Percentiles rank a stretch among this genome's conserved stretches.
Evolutionary conservation across 2,888 invertebrate genomes (phyloP).

Genomic region (Phlogophora meticulosa): DNA sequence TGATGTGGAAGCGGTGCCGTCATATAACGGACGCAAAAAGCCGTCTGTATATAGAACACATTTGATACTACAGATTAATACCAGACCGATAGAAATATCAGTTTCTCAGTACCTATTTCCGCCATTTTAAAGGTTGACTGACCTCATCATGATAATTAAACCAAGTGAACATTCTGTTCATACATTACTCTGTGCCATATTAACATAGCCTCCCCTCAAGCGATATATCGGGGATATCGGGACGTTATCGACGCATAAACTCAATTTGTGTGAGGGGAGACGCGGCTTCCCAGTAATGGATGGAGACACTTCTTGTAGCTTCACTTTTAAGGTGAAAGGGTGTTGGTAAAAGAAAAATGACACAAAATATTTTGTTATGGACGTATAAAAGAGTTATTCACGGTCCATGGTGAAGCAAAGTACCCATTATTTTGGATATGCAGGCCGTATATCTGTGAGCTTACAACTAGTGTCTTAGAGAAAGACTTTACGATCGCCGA

Average conservation of each 20-base stretch:
- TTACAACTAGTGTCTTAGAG: too few species aligned
- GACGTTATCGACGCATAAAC: slow-evolving; percentile 62
- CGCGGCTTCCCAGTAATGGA: slow-evolving; percentile 49
- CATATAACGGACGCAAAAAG: too few species aligned
- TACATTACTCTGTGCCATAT: neutral
- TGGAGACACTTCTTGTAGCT: slow-evolving; percentile 34
- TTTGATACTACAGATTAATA: too few species aligned
- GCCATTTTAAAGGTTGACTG: too few species aligned
- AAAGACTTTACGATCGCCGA: too few species aligned
- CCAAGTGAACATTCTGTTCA: neutral
- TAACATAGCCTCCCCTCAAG: slow-evolving; percentile 17
- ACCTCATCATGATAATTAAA: too few species aligned
- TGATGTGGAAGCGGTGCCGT: too few species aligned
- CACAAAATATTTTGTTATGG: neutral
- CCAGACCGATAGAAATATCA: too few species aligned
- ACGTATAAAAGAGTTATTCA: slow-evolving; percentile 10
- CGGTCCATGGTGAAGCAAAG: neutral
- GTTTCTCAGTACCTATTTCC: too few species aligned
- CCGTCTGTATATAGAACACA: too few species aligned
- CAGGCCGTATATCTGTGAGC: too few species aligned
- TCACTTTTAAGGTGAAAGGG: slow-evolving; percentile 40
- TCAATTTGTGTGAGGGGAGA: slow-evolving; percentile 56
- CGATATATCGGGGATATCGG: slow-evolving; percentile 54
- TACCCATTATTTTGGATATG: too few species aligned
- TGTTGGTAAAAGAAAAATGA: slow-evolving; percentile 19